Conservation (phyloP, 2,113 vertebrate genomes). For the Petrocephalus zakoni region DNA sequence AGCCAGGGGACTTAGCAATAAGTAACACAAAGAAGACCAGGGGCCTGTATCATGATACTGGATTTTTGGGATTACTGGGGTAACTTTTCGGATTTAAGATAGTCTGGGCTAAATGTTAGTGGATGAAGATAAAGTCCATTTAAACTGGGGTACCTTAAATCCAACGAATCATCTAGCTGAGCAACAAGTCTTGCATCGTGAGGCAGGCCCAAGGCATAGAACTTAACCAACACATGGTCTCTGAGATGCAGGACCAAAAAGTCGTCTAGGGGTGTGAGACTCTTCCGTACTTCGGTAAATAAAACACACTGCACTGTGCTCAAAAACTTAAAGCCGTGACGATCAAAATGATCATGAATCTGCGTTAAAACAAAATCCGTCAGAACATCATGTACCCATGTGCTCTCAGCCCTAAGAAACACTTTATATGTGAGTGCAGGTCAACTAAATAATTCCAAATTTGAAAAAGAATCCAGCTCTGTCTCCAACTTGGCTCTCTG, state of each 20-base stretch:
- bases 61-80: neutral
- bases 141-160: neutral
- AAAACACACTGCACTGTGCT: neutral
- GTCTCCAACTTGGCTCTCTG: neutral
- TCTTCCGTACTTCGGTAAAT: neutral
- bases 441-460: neutral
- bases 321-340: neutral
- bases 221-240: neutral
- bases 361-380: neutral
- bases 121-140: neutral
- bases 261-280: neutral
- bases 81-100: neutral
- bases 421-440: neutral
- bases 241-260: neutral
- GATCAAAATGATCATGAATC: neutral
- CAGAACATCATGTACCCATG: neutral
- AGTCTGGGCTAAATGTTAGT: neutral
- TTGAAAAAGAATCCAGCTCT: neutral
- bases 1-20: neutral
- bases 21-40: neutral
- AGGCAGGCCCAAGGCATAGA: neutral
- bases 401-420: neutral
- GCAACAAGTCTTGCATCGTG: neutral
- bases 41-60: neutral
- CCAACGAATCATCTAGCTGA: neutral